These are phyloP conservation scores for Takifugu flavidus DNA, from an alignment of 2,113 vertebrate species.

Conservation along the genomic window DNA sequence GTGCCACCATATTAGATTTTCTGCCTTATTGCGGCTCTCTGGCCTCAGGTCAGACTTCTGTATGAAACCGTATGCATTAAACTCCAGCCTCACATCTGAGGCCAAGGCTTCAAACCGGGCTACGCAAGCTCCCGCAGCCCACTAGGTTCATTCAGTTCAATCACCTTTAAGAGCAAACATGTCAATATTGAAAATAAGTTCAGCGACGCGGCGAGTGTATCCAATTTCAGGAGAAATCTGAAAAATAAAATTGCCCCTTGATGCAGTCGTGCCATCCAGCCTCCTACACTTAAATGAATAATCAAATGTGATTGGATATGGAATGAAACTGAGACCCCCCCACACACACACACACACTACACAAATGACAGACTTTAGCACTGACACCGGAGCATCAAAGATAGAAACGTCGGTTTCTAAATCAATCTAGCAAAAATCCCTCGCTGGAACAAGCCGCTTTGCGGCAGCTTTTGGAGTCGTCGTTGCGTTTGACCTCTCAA, in stretches of 20 bases:
- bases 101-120: slow-evolving; percentile 51
- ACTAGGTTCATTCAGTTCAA: slow-evolving; percentile 54
- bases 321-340: too few relatives aligned
- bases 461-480: neutral
- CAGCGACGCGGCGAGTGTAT: slow-evolving; percentile 28
- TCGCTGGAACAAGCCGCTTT: neutral
- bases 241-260: slow-evolving; percentile 21
- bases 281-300: slow-evolving; percentile 15
- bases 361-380: too few relatives aligned
- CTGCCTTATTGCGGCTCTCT: slow-evolving; percentile 66
- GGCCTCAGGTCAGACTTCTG: slow-evolving; percentile 51
- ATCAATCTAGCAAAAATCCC: neutral
- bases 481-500: neutral
- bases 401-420: slow-evolving; percentile 22
- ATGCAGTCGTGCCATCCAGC: too few relatives aligned
- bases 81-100: slow-evolving; percentile 46
- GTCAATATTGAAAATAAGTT: slow-evolving; percentile 55
- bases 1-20: slow-evolving; percentile 68
- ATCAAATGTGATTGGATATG: slow-evolving; percentile 15
- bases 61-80: slow-evolving; percentile 28
- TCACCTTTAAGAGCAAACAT: slow-evolving; percentile 50
- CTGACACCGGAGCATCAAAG: neutral
- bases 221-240: slow-evolving; percentile 38
- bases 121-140: slow-evolving; percentile 21
- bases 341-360: slow-evolving; percentile 4